Conservation (phyloP, 2,888 invertebrate species). For the Drosophila sordidula region DNA sequence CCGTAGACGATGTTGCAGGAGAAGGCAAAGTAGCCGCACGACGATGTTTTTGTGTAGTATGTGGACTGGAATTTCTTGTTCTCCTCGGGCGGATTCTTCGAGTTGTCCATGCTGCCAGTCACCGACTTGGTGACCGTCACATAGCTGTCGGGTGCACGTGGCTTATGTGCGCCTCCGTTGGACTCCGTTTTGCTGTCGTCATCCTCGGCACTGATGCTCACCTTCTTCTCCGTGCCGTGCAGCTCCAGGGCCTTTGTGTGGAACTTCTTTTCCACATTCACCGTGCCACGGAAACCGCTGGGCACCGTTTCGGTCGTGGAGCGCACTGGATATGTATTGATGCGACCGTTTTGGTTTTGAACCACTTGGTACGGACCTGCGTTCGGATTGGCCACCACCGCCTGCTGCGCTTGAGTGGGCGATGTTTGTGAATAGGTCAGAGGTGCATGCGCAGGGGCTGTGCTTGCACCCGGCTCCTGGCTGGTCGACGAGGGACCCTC, state of each 20-base stretch:
- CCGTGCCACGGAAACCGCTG: slow-evolving; percentile 84
- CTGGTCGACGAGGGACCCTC: slow-evolving; percentile 37
- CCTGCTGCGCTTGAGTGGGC: slow-evolving; percentile 82
- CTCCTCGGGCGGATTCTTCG: slow-evolving; percentile 87
- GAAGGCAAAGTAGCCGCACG: slow-evolving; percentile 94
- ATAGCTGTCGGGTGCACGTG: slow-evolving; percentile 88
- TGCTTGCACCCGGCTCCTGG: slow-evolving; percentile 18
- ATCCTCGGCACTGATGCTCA: slow-evolving; percentile 74
- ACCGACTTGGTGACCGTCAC: slow-evolving; percentile 93
- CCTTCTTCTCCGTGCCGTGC: slow-evolving; percentile 71
- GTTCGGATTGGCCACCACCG: slow-evolving; percentile 62
- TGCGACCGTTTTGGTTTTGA: slow-evolving; percentile 84
- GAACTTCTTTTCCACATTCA: slow-evolving; percentile 84
- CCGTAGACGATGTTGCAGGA: slow-evolving; percentile 93
- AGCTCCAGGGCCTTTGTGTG: slow-evolving; percentile 83
- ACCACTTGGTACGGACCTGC: slow-evolving; percentile 67
- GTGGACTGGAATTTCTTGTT: slow-evolving; percentile 91
- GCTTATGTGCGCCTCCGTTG: slow-evolving; percentile 54
- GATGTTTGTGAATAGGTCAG: slow-evolving; percentile 77
- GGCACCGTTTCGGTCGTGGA: slow-evolving; percentile 83
- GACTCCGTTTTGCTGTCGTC: slow-evolving; percentile 30
- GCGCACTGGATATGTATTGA: slow-evolving; percentile 70
- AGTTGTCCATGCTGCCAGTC: slow-evolving; percentile 89
- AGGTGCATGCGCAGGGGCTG: slow-evolving; percentile 38
- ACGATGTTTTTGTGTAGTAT: slow-evolving; percentile 94